These are phyloP conservation scores for Ephestia elutella DNA, from an alignment of 1,140 invertebrate species.

Conservation along the genomic window DNA sequence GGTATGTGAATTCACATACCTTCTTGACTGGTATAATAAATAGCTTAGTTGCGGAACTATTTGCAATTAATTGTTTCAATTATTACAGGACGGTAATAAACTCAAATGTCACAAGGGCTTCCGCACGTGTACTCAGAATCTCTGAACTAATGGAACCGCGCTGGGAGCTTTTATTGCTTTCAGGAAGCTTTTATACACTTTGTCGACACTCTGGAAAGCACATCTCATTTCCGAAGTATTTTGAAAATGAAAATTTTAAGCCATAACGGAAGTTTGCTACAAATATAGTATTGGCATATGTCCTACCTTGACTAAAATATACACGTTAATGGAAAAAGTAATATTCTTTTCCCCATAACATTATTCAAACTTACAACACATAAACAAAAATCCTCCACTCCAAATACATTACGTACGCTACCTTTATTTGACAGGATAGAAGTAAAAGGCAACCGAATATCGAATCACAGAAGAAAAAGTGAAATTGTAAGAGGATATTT, in stretches of 20 bases:
- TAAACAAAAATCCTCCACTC: not conserved
- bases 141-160: constrained; percentile 8
- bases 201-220: not conserved
- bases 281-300: too few species aligned
- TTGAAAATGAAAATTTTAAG: too few species aligned
- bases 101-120: not conserved
- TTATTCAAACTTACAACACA: not conserved
- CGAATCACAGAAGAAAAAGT: not conserved
- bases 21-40: not conserved
- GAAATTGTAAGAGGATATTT: not conserved
- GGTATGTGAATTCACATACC: too few species aligned
- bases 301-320: too few species aligned
- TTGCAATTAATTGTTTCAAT: not conserved
- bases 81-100: not conserved
- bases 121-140: not conserved
- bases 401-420: not conserved
- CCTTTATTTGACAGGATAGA: constrained; percentile 3
- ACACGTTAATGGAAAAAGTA: too few species aligned
- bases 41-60: not conserved
- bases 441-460: not conserved
- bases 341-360: too few species aligned
- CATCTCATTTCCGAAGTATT: too few species aligned
- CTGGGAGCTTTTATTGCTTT: constrained; percentile 15
- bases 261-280: too few species aligned
- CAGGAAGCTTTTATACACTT: constrained; percentile 24